A percentile compares a stretch with the other conserved stretches of the same genome.
phyloP scores from a whole-genome alignment of 2,797 vertebrate species.

The Podargus strigoides region DNA sequence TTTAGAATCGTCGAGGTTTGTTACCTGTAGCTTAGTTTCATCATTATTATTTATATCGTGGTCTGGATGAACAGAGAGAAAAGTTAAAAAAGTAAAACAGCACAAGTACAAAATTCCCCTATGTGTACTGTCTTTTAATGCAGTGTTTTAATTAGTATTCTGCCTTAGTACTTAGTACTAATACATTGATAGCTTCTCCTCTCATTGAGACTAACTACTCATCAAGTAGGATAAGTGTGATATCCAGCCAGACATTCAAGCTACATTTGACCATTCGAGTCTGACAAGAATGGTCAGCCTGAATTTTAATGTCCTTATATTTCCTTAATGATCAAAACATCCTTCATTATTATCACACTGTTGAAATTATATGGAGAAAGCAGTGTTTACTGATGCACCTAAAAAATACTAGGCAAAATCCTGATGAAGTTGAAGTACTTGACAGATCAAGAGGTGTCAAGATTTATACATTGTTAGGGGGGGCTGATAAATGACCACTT shows the following conservation, averaged over 20 bases:
- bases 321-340: not conserved
- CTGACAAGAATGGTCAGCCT: conserved; percentile 4
- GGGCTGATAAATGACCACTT: not conserved
- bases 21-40: not conserved
- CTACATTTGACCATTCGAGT: not conserved
- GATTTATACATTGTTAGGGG: not conserved
- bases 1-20: not conserved
- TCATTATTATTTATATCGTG: not conserved
- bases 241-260: not conserved
- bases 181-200: not conserved
- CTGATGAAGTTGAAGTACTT: not conserved
- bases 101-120: not conserved
- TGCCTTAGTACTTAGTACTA: not conserved
- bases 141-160: not conserved
- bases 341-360: not conserved
- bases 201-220: not conserved
- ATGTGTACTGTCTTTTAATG: not conserved
- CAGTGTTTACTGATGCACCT: not conserved
- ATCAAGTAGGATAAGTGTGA: not conserved
- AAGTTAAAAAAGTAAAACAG: not conserved
- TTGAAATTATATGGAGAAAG: not conserved
- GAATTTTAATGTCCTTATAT: conserved; percentile 19
- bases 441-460: not conserved
- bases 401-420: not conserved
- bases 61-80: not conserved